Evolutionary conservation across 1,140 invertebrate species (phyloP), one percentile per base, ranked within the genome.

Genomic region (Harlomillsia oculata): DNA sequence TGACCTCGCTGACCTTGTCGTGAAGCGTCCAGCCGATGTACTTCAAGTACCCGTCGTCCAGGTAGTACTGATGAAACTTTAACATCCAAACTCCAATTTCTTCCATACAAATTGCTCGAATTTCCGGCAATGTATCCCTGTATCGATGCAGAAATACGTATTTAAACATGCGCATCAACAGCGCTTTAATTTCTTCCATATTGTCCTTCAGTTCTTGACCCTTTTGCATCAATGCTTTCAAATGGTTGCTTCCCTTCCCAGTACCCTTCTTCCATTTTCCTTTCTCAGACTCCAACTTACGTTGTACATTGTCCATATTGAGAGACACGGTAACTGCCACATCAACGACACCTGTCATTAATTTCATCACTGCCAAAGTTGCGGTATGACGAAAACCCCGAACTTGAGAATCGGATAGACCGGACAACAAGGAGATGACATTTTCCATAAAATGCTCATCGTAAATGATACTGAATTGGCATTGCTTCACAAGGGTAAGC

Each of bases 51-150:
- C 92, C 88, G 76, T 99, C 96, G 72, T 99, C 95, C 0, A 92
- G 74, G 70, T 99, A 99, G 72, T 97, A 92, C 58, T 91, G 85
- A 34, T 97, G 94, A 73, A 97, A 97, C 68, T 94, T 94, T 68
- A 91, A 91, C 94, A 99, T 99, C 96, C 96, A 99, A 43, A 94
- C 84, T 9, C 96, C 97, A 67, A 99, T 97, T 76, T 99, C 97
- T 25, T 86, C 83, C 89, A 99, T 98, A 67, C 95, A 98, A 68
- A 99, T 97, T 1, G 89, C 84, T 56, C 97, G 73, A 48, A 99
- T 98, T 74, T 99, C 97, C 1, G 95, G 90, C 55, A 98, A 74
- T 0, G 90, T 95, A 71, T 99, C 97, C 64, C 96, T 81, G 72
- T 97, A 97, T 67, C 96, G 78, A 75, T 99, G 96, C 13, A 99